phyloP scores from a whole-genome alignment of 2,888 invertebrate genomes.

The Epinotia nisella region DNA sequence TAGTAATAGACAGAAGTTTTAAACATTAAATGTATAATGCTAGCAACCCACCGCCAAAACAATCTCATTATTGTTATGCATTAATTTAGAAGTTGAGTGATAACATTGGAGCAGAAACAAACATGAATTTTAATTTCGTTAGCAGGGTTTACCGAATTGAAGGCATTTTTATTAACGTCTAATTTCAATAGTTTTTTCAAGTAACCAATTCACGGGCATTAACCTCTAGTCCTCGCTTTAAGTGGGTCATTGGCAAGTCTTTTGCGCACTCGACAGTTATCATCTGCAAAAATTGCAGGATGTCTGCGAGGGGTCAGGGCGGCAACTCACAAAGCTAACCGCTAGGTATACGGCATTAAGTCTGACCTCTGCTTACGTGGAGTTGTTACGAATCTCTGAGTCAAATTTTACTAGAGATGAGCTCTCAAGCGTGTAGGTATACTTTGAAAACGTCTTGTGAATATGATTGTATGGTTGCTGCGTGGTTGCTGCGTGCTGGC shows the following conservation, averaged over 20 bases:
- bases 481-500: not conserved
- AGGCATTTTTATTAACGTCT: too few species aligned
- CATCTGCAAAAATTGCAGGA: constrained; percentile 27
- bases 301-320: constrained; percentile 27
- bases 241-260: constrained; percentile 28
- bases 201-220: not conserved
- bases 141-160: too few species aligned
- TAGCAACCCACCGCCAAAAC: too few species aligned
- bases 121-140: too few species aligned
- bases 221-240: not conserved
- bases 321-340: not conserved
- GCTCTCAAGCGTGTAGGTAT: not conserved
- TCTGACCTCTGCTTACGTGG: not conserved
- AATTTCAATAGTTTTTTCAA: not conserved
- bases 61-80: too few species aligned
- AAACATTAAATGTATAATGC: too few species aligned
- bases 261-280: constrained; percentile 21
- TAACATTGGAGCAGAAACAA: too few species aligned
- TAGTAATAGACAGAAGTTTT: too few species aligned
- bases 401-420: not conserved
- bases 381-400: not conserved
- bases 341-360: not conserved
- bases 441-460: not conserved
- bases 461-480: constrained; percentile 1
- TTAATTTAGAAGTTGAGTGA: too few species aligned